Base-by-base conservation (phyloP, 1,140 invertebrate species). In the Glomeris maerens region DNA sequence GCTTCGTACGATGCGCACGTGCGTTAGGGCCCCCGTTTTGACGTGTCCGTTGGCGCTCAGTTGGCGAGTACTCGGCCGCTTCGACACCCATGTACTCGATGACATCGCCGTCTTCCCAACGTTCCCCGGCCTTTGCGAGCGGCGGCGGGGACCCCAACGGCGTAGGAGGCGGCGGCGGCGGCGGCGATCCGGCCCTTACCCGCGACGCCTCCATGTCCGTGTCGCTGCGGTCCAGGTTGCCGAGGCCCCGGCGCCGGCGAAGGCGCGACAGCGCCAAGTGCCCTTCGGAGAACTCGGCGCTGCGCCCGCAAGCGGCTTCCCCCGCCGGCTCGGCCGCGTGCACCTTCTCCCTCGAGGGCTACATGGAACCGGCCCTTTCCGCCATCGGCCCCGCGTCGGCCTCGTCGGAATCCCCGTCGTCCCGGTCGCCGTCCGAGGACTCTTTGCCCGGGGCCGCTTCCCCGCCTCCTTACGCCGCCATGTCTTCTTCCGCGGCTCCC, bases 371-470 rank as follows among this genome's bases (percentile, higher is more conserved):
- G 0, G 29, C 27, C 23, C 25, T 55, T 23, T 51, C 52, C 25
- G 49, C 47, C 13, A 47, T 10, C 36, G 48, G 13, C 20, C 27
- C 27, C 39, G 40, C 40, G 5, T 4, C 4, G 4, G 10, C 25
- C 25, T 42, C 5, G 17, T 21, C 5, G 4, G 10, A 36, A 10
- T 10, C 31, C 28, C 45, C 60, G 21, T 57, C 60, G 0, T 53
- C 52, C 31, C 57, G 51, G 26, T 52, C 74, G 74, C 40, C 81
- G 75, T 40, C 78, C 22, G 66, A 84, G 57, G 84, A 87, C 50
- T 83, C 79, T 44, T 87, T 83, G 55, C 83, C 83, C n/a, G n/a
- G n/a, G n/a, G n/a, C n/a, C n/a, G n/a, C n/a, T n/a, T 86, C 83
- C 0, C 83, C 84, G 2, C 81, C 82, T 2, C 81, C 81, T 0